phyloP scores from a whole-genome alignment of 2,888 invertebrate genomes.

The Nysson spinosus region DNA sequence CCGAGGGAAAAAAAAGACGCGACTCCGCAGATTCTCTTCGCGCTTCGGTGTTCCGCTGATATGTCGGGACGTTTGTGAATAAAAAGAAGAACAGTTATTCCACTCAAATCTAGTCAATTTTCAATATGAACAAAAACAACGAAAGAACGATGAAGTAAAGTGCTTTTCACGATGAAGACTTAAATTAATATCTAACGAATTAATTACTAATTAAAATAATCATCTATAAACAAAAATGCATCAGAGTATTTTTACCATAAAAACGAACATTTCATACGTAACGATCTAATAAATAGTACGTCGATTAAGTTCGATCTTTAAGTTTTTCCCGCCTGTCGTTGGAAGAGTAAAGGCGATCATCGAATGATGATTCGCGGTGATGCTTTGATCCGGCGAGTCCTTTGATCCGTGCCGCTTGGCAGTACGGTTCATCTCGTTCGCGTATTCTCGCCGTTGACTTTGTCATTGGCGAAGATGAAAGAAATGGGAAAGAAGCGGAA shows the following conservation, averaged over 20 bases:
- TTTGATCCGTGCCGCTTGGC: slow-evolving; percentile 38
- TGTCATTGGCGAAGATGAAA: slow-evolving; percentile 2
- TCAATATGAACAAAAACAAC: too few relatives aligned
- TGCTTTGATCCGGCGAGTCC: slow-evolving; percentile 47
- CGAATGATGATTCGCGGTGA: slow-evolving; percentile 38
- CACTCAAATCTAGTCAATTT: too few relatives aligned
- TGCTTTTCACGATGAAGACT: too few relatives aligned
- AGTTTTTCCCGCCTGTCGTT: slow-evolving; percentile 28
- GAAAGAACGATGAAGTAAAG: too few relatives aligned
- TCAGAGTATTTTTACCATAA: too few relatives aligned
- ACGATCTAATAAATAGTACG: too few relatives aligned
- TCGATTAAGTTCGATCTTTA: slow-evolving; percentile 27
- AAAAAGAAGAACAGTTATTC: too few relatives aligned
- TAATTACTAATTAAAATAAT: too few relatives aligned
- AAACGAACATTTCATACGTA: too few relatives aligned
- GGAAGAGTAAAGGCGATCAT: slow-evolving; percentile 28
- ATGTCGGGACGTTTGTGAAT: slow-evolving; percentile 24
- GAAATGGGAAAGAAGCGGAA: slow-evolving; percentile 5
- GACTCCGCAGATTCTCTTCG: slow-evolving; percentile 24
- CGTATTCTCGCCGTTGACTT: slow-evolving; percentile 3
- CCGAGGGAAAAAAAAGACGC: background rate
- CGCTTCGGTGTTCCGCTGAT: slow-evolving; percentile 18
- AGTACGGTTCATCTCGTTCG: slow-evolving; percentile 18
- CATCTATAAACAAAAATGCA: too few relatives aligned
- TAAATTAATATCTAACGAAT: too few relatives aligned